Conservation (phyloP, 2,888 invertebrate species). For the Agriotes lineatus region DNA sequence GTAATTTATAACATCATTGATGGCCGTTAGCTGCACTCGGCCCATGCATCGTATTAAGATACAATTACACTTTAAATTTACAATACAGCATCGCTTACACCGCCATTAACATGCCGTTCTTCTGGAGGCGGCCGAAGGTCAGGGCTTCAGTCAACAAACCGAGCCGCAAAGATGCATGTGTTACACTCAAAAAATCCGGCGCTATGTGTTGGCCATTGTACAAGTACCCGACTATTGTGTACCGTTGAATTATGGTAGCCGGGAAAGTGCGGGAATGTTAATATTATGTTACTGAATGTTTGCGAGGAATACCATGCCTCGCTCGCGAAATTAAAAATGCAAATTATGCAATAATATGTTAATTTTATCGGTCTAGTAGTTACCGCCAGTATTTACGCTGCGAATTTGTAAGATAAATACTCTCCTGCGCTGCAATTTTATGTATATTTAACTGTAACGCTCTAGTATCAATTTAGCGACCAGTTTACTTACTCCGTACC, state of each 20-base stretch:
- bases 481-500: neutral
- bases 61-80: conserved; percentile 47
- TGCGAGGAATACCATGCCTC: conserved; percentile 47
- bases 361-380: conserved; percentile 48
- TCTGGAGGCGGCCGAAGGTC: conserved; percentile 53
- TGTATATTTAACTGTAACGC: neutral
- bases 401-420: conserved; percentile 33
- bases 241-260: conserved; percentile 53
- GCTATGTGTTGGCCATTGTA: conserved; percentile 54
- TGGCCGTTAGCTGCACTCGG: conserved; percentile 13
- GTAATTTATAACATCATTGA: conserved; percentile 26
- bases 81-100: conserved; percentile 50
- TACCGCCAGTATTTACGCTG: conserved; percentile 32
- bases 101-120: conserved; percentile 56
- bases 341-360: conserved; percentile 53
- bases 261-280: conserved; percentile 53
- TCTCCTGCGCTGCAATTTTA: conserved; percentile 9
- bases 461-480: conserved; percentile 7
- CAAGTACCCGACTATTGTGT: conserved; percentile 55
- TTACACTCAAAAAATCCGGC: conserved; percentile 48
- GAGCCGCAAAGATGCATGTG: conserved; percentile 48
- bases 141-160: conserved; percentile 46
- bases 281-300: conserved; percentile 50
- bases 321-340: conserved; percentile 50
- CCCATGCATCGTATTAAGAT: conserved; percentile 37